Base-by-base conservation (phyloP, 2,888 invertebrate genomes). In the Axea sp. region DNA sequence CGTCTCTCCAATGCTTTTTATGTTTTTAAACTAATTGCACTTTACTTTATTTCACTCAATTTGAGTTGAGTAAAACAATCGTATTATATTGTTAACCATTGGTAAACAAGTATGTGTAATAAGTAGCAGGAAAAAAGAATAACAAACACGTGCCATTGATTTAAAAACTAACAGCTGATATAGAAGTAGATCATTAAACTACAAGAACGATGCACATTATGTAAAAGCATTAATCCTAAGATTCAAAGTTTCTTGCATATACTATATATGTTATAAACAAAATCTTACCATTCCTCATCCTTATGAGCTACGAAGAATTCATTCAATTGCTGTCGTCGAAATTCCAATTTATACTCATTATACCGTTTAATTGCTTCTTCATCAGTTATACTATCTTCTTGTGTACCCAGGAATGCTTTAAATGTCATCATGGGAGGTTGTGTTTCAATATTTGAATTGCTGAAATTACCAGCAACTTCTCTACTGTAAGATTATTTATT, bases 271-370 rank as follows among this genome's bases (percentile, higher is more conserved):
- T 19, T 11, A 3, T 15, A 31, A 41, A 47, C 4, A 12, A 67
- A 12, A 14, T 89, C 95, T 90, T 92, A 99, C 99, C 99, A 99
- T 93, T 99, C 99, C 89, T 99, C 99, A 84, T 99, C 99, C 89
- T 99, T 99, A 90, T 99, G 99, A 37, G 96, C 95, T 82, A 98
- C 94, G 89, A 99, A 99, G 90, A 99, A 99, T 88, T 99, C 98
- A 89, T 97, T 97, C 59, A 99, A 92, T 88, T 99, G 99, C 86
- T 97, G 97, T 53, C 96, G 91, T 82, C 95, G 94, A 88, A 98
- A 99, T 83, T 99, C 99, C 83, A 96, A 90, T 89, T 99, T 99
- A 89, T 99, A 99, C 85, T 99, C 98, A 88, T 97, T 97, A 89
- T 99, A 99, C 86, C 98, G 98, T 83, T 93, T 93, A 77, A 99